Evolutionary conservation across 2,888 invertebrate species (phyloP), one percentile per base, ranked within the genome.

Genomic region (Lithodes maja): DNA sequence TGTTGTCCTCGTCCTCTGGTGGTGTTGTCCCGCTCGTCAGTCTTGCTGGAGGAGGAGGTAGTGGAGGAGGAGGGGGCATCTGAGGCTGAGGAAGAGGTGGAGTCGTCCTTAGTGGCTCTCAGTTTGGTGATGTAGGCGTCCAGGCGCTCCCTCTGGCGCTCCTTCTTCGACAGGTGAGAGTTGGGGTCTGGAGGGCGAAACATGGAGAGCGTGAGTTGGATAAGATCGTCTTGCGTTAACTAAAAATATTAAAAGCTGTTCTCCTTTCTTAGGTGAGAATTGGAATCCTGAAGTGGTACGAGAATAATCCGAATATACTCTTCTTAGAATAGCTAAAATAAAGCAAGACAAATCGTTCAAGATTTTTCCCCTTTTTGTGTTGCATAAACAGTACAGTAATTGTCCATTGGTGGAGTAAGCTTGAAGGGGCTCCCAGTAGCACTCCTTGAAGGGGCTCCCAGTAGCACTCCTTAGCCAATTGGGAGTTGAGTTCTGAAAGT

Each of bases 81-180:
- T 1, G 80, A 82, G 33, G 90, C 74, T 53, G 90, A 83, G 85
- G 81, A 83, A 89, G 92, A 92, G 83, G 94, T 94, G 91, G 93
- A 93, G 92, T 95, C 95, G 92, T 95, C 95, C 92, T 95, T 93
- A 49, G 95, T 95, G 91, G 95, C 95, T 93, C 96, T 95, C 93
- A 95, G 95, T 93, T 96, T 96, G 93, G 94, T 95, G 94, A 95
- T 95, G 93, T 95, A 95, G 90, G 94, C 94, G 93, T 94, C 95
- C 93, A 95, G 94, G 83, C 95, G 94, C 92, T 96, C 95, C 15
- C 95, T 94, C 92, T 95, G 95, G 74, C 95, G 95, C 93, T 95
- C 95, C 93, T 95, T 95, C 93, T 96, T 95, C 90, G 92, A 92
- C 74, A 90, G 77, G 77, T 89, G 91, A 84, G 78, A 89, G 54